Evolutionary conservation across 2,888 invertebrate genomes (phyloP).

Genomic region (Lycia hirtaria): DNA sequence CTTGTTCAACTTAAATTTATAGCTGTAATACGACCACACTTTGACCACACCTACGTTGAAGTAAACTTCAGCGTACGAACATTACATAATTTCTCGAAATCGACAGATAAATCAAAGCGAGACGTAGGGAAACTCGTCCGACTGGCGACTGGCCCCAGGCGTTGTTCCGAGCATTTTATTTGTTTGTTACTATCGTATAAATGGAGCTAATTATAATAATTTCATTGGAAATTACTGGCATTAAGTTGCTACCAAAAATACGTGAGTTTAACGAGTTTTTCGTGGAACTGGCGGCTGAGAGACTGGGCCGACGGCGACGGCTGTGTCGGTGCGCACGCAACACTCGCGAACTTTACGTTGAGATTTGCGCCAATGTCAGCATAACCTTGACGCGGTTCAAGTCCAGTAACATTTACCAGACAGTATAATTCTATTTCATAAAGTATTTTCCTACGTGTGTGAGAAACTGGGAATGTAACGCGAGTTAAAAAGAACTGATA

Average conservation of each 20-base stretch:
- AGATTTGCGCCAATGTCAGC: conserved; percentile 57
- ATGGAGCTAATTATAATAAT: conserved; percentile 84
- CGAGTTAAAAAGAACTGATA: too few relatives aligned
- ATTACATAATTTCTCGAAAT: conserved; percentile 48
- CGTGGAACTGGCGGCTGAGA: conserved; percentile 75
- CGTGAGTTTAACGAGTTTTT: conserved; percentile 84
- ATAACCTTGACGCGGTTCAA: conserved; percentile 60
- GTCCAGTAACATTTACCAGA: background rate
- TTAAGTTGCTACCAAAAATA: conserved; percentile 85
- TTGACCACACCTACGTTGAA: background rate
- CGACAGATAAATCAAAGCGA: conserved; percentile 56
- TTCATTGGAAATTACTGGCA: conserved; percentile 83
- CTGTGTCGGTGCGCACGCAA: conserved; percentile 59
- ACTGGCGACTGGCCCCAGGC: conserved; percentile 59
- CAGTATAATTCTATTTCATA: too few relatives aligned
- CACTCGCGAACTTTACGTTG: conserved; percentile 32
- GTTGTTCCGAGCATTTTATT: conserved; percentile 77
- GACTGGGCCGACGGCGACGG: conserved; percentile 65
- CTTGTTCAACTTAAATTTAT: background rate
- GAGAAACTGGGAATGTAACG: too few relatives aligned
- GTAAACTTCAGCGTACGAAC: conserved; percentile 28
- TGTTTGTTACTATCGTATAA: conserved; percentile 84
- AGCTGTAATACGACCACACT: too few relatives aligned
- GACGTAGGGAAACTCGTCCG: conserved; percentile 55
- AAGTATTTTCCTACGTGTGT: too few relatives aligned